A percentile compares a stretch with the other conserved stretches of the same genome.
Evolutionary conservation across 2,888 invertebrate genomes (phyloP).

Genomic region (Athetis lepigone): DNA sequence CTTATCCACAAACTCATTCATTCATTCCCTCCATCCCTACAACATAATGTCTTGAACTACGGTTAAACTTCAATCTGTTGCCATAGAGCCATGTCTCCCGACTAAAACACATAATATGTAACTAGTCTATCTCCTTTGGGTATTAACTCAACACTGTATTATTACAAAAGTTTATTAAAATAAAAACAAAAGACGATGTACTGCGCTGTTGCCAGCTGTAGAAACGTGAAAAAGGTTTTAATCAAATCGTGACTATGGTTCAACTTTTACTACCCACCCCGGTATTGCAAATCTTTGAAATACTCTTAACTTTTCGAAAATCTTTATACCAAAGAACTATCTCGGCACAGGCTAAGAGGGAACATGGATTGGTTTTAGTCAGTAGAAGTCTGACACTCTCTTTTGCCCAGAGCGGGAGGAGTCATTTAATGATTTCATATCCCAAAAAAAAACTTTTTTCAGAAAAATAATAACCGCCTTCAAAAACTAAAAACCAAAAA

Average conservation of each 20-base stretch:
- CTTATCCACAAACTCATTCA: background rate
- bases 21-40: constrained; percentile 1
- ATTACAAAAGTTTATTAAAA: constrained; percentile 48
- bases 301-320: too few species aligned
- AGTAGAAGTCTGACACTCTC: too few species aligned
- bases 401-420: too few species aligned
- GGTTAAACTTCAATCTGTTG: constrained; percentile 33
- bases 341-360: too few species aligned
- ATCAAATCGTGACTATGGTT: constrained; percentile 10
- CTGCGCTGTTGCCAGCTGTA: constrained; percentile 16
- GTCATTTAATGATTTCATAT: too few species aligned
- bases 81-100: constrained; percentile 9
- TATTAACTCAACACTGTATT: constrained; percentile 31
- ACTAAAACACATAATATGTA: constrained; percentile 45
- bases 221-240: constrained; percentile 18
- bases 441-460: too few species aligned
- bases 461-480: too few species aligned
- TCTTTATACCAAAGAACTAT: too few species aligned
- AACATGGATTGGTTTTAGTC: too few species aligned
- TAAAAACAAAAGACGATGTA: constrained; percentile 30
- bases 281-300: too few species aligned
- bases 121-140: constrained; percentile 29
- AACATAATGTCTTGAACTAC: constrained; percentile 9
- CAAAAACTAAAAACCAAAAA: too few species aligned
- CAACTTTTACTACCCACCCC: too few species aligned